These are phyloP conservation scores for Pelosia muscerda DNA, from an alignment of 2,888 invertebrate genomes.

Conservation along the genomic window DNA sequence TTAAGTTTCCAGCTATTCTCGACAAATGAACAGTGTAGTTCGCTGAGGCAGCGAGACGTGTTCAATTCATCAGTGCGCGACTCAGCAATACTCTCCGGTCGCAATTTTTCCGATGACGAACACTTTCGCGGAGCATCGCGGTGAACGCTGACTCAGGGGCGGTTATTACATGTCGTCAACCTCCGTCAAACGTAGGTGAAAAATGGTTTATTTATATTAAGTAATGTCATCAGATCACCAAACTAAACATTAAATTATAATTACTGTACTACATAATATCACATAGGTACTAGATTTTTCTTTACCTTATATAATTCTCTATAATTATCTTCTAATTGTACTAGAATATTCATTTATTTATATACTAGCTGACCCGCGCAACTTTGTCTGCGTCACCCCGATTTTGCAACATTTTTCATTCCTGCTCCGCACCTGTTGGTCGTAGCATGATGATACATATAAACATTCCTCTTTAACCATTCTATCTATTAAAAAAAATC, in stretches of 20 bases:
- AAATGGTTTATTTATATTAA: constrained; percentile 25
- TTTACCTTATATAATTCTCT: no score
- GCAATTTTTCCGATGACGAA: constrained; percentile 74
- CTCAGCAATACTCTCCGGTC: constrained; percentile 54
- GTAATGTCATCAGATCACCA: constrained; percentile 17
- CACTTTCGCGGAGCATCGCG: constrained; percentile 60
- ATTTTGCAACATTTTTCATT: no score
- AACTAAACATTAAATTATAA: neutral
- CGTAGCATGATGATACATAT: no score
- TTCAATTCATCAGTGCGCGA: constrained; percentile 57
- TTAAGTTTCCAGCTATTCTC: constrained; percentile 48
- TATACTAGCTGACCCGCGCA: no score
- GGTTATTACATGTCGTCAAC: constrained; percentile 54
- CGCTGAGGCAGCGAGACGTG: constrained; percentile 51
- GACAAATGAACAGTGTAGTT: constrained; percentile 51
- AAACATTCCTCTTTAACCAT: no score
- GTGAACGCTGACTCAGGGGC: constrained; percentile 58
- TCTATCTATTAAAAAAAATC: no score
- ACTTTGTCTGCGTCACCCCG: no score
- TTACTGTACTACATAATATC: neutral
- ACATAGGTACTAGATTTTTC: no score
- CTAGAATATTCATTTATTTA: no score
- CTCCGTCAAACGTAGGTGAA: constrained; percentile 43
- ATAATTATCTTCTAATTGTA: no score
- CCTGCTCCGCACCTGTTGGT: no score